Conservation (phyloP, 2,113 vertebrate species). For the Tragelaphus scriptus region DNA sequence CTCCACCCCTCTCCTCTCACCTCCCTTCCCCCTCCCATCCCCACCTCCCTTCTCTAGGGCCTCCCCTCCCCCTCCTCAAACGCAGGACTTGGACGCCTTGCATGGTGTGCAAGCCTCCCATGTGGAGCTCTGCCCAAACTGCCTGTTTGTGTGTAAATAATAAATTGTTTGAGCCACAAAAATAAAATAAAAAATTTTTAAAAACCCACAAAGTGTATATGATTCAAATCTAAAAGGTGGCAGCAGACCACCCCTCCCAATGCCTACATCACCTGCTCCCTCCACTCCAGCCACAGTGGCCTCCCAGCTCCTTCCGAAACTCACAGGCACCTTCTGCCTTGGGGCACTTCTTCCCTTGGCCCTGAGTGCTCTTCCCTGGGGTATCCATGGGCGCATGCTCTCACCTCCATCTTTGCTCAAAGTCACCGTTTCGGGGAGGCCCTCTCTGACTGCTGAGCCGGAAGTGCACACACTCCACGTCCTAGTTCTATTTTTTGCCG, state of each 20-base stretch:
- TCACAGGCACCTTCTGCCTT: no score
- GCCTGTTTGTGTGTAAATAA: not conserved
- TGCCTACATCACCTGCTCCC: fast-evolving
- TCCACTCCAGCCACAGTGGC: not conserved
- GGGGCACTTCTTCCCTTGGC: not conserved
- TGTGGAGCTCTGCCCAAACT: not conserved
- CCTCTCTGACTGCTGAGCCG: not conserved
- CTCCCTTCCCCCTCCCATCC: no score
- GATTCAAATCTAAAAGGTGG: not conserved
- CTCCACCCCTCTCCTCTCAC: not conserved
- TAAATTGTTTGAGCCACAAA: not conserved
- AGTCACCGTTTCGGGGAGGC: not conserved
- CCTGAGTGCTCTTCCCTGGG: not conserved
- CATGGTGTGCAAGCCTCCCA: not conserved
- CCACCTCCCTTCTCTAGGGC: not conserved
- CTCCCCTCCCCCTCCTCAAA: not conserved
- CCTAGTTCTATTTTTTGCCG: not conserved
- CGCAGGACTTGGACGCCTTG: not conserved
- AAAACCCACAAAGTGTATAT: not conserved
- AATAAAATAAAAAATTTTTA: not conserved
- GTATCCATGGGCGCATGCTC: not conserved
- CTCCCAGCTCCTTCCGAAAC: not conserved
- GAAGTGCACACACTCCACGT: not conserved
- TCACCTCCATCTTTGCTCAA: not conserved
- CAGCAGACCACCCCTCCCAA: not conserved